Evolutionary conservation across 2,888 invertebrate genomes (phyloP), one percentile per base, ranked within the genome.

Genomic region (Dendrolimus houi): DNA sequence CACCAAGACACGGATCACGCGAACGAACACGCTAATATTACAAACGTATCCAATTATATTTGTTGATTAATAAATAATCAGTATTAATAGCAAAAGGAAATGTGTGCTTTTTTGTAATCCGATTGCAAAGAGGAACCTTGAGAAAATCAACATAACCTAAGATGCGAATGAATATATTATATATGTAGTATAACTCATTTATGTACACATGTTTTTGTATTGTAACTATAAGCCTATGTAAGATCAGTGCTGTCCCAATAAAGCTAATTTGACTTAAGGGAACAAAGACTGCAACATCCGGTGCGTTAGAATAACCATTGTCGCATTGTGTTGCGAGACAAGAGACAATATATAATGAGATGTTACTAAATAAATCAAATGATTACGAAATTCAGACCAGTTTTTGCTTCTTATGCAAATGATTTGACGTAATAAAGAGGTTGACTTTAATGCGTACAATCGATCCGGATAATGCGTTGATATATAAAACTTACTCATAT

Each of bases 1-100:
- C 69, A 70, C 72, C 71, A 70, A 75, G 69, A 74, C 73, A 75
- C 70, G 64, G 65, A 81, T 75, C 81, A 85, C 75, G 79, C 80
- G 9, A 47, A 8, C 29, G 6, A 29, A 29, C 29, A 9, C 47
- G 47, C 47, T 47, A 8, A 47, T 47, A 47, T 47, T 47, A 47
- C 47, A 47, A 47, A 47, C 47, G 12, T 47, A 47, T 47, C 47
- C 47, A 47, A 47, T 47, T 47, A 47, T 47, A 47, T 12, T 47
- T 47, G 29, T 47, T 47, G 47, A 47, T 2, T 47, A 9, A 47
- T 47, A 47, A 47, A 10, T 8, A 47, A 47, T 47, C 9, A 47
- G 47, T 47, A 47, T 47, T 47, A 47, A 47, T 47, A 12, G 47
- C 47, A 47, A 47, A 52, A 52, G 53, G 47, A 14, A 55, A 8